A percentile compares a stretch with the other conserved stretches of the same genome.
phyloP scores from a whole-genome alignment of 2,888 invertebrate genomes.

The Norana najaformis region DNA sequence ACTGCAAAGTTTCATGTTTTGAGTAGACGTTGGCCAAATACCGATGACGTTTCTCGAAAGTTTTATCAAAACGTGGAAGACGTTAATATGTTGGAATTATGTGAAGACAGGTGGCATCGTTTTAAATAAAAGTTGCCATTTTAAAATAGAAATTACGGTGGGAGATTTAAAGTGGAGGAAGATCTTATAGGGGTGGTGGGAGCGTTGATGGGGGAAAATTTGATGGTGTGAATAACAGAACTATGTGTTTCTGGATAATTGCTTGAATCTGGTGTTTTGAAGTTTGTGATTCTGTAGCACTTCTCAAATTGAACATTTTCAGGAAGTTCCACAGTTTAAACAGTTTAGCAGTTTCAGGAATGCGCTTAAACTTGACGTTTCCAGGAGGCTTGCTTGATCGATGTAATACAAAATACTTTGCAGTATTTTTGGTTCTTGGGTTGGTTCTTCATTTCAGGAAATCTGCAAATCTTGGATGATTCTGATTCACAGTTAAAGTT shows the following conservation, averaged over 20 bases:
- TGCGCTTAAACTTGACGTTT: no score
- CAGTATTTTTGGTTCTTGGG: no score
- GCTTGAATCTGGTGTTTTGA: neutral
- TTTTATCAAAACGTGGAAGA: neutral
- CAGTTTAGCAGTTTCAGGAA: no score
- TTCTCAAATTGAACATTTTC: no score
- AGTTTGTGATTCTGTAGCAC: no score
- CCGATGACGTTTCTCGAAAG: neutral
- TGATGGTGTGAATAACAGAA: neutral
- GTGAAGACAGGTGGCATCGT: neutral
- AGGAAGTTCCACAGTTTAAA: no score
- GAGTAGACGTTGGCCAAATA: neutral
- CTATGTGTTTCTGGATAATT: neutral
- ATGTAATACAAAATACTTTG: no score
- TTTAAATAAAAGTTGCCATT: neutral
- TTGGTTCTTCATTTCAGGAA: no score
- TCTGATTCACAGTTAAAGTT: no score
- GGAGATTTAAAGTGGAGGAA: neutral
- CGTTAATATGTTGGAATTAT: neutral
- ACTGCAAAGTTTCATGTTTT: neutral
- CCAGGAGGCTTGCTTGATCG: no score
- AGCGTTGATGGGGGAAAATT: neutral
- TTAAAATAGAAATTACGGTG: neutral
- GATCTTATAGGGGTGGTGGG: neutral
- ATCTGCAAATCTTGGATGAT: no score